phyloP scores from a whole-genome alignment of 2,113 vertebrate species.

The Caranx melampygus region DNA sequence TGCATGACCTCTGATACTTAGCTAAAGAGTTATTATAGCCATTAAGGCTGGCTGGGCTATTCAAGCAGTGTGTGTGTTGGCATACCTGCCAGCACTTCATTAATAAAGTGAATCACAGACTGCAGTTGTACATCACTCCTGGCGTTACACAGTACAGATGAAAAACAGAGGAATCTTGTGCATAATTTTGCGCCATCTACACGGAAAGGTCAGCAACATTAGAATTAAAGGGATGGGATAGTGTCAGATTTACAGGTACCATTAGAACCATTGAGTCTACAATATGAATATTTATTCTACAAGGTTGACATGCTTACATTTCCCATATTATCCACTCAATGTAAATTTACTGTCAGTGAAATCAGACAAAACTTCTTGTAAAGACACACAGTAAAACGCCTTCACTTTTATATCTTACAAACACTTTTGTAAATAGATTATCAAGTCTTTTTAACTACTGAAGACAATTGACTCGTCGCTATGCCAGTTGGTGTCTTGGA shows the following conservation, averaged over 20 bases:
- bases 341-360: slow-evolving; percentile 25
- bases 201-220: slow-evolving; percentile 52
- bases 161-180: slow-evolving; percentile 35
- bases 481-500: background rate
- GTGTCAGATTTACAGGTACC: slow-evolving; percentile 41
- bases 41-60: slow-evolving; percentile 73
- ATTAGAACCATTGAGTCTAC: slow-evolving; percentile 25
- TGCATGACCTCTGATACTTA: slow-evolving; percentile 78
- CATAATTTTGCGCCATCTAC: slow-evolving; percentile 25
- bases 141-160: slow-evolving; percentile 31
- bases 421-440: background rate
- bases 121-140: slow-evolving; percentile 54
- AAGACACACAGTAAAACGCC: background rate
- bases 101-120: slow-evolving; percentile 75
- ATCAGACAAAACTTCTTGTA: background rate
- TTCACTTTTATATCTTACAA: background rate
- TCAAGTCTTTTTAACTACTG: background rate
- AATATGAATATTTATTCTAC: slow-evolving; percentile 45
- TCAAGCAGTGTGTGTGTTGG: slow-evolving; percentile 64
- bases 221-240: slow-evolving; percentile 25
- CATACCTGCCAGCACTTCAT: slow-evolving; percentile 74
- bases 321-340: slow-evolving; percentile 10
- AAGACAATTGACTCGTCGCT: background rate
- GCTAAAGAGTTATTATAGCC: slow-evolving; percentile 80
- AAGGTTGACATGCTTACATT: slow-evolving; percentile 32